Percentiles rank a stretch among this genome's conserved stretches.
Conservation (phyloP, 2,113 vertebrate genomes). For the Rhipidura dahli region DNA sequence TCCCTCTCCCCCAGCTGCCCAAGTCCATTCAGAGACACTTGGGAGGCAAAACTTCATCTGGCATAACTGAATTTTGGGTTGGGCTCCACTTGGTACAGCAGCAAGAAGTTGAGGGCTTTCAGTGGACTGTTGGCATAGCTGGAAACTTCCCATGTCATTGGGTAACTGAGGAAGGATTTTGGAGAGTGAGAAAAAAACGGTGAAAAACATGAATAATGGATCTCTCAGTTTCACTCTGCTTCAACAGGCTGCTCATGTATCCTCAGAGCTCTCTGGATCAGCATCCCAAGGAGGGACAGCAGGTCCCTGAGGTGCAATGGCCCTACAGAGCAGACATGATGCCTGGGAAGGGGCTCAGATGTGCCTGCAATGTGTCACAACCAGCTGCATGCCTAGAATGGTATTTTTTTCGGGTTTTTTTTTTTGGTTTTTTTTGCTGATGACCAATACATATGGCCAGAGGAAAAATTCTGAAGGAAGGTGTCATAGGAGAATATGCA, state of each 20-base stretch:
- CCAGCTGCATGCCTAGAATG: background rate
- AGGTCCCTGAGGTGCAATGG: background rate
- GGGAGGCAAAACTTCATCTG: background rate
- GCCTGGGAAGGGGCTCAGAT: background rate
- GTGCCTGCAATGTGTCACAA: background rate
- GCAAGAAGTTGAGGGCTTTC: background rate
- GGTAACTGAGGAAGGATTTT: background rate
- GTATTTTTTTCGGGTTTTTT: fast-evolving
- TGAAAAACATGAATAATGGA: background rate
- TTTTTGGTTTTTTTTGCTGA: background rate
- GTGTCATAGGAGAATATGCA: background rate
- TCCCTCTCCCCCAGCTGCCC: background rate
- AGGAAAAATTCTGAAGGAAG: background rate
- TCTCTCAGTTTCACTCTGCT: background rate
- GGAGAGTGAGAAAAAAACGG: background rate
- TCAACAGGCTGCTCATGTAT: background rate
- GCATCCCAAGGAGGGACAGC: background rate
- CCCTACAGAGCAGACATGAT: background rate
- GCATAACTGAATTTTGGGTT: background rate
- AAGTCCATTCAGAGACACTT: background rate
- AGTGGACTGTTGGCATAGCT: background rate
- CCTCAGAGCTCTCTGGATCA: background rate
- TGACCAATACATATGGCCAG: background rate
- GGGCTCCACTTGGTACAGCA: background rate
- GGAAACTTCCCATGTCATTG: background rate